Evolutionary conservation across 2,888 invertebrate species (phyloP), one percentile per base, ranked within the genome.

Genomic region (Drosophila birchii): DNA sequence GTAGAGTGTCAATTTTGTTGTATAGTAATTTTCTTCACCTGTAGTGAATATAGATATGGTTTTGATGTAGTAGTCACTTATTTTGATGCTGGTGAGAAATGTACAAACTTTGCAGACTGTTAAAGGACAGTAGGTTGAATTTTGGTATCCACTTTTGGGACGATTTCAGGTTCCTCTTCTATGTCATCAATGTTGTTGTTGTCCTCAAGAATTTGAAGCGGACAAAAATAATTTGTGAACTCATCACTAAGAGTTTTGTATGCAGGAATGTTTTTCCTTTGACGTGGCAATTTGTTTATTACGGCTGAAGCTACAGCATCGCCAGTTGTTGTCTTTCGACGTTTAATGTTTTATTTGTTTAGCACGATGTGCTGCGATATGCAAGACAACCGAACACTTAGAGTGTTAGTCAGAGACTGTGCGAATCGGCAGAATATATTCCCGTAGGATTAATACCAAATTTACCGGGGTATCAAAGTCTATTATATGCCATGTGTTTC

Each of bases 51-150:
- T 56, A 18, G 55, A 56, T 39, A 43, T 56, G 18, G 55, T 44
- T 56, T 56, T 56, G 18, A 56, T 56, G 12, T 29, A 56, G 43
- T 43, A 56, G 43, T 56, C 39, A 39, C 41, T 43, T 41, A 56
- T 39, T 12, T 43, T 43, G 8, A 43, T 43, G 20, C 43, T 16
- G 43, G 18, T 43, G 18, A 56, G 34, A 9, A 14, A 18, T 56
- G 55, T 43, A 56, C 14, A 29, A 41, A 43, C 29, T 56, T 55
- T 26, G 54, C 18, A 29, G 32, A 41, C 12, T 56, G 29, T 43
- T 56, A 43, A 29, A 26, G 36, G 20, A 54, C 29, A 20, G 54
- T 55, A 26, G 36, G 36, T 36, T 14, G 14, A 14, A 36, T 36
- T 36, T 36, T 36, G 16, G 16, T 16, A 36, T 36, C 36, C 36